Base-by-base conservation (phyloP, 2,113 vertebrate species). In the Emydura subglobosa region DNA sequence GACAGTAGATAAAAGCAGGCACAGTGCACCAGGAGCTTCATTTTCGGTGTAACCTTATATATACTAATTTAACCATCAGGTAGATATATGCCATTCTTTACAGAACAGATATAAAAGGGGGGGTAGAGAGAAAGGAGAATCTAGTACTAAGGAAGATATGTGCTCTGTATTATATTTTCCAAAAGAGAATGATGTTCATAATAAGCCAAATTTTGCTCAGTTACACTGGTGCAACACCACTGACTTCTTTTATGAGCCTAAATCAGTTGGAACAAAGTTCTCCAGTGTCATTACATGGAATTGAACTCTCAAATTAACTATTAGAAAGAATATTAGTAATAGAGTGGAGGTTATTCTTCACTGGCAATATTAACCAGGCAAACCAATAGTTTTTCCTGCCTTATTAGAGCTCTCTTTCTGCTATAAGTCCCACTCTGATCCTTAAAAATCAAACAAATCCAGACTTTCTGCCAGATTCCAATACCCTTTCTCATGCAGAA, bases 1-100 rank as follows among this genome's bases (percentile, higher is more conserved):
- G 80, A 94, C 85, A 95, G 61, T 10, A 96, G 87, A 88, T 34
- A 93, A 95, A 89, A 94, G 85, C 68, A 89, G 95, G 89, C 85
- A 92, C 74, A 94, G 81, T n/a, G 6, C 34, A 83, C 39, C 25
- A 21, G 19, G 53, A 59, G 19, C 12, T 76, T 93, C 76, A 54
- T 85, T 21, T 88, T 79, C 79, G 19, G 93, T 0, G 0, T 47
- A 68, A 86, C 21, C 57, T 79, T 74, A 93, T 29, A 78, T 27
- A 81, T 21, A 78, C 21, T 78, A 50, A 42, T 16, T 0, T 68
- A 76, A 92, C 27, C 81, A 85, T 87, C 87, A 92, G 95, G 88
- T 86, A 88, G 82, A 0, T 82, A 87, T 79, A 94, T 21, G 61
- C 81, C 91, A 54, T 49, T 94, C 49, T 90, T 94, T 55, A 47